Conservation (phyloP, 2,888 invertebrate species). For the Fabriciana adippe region DNA sequence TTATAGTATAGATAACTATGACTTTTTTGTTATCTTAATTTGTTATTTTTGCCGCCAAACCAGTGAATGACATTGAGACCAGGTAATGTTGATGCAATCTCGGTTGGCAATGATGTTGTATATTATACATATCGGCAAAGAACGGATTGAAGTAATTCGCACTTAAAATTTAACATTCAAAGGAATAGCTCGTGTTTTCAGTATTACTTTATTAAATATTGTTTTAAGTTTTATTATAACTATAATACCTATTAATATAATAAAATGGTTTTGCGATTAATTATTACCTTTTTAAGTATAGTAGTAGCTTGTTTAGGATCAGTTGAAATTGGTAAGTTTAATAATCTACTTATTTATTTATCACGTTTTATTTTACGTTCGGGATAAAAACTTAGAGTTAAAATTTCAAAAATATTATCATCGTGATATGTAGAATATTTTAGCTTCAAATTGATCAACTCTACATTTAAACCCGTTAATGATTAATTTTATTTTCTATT, state of each 20-base stretch:
- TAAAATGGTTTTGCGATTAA: slow-evolving; percentile 37
- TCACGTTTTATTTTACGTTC: background rate
- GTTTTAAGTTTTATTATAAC: slow-evolving; percentile 7
- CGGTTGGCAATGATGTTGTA: slow-evolving; percentile 21
- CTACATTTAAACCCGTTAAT: too few species aligned
- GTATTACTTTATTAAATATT: slow-evolving; percentile 2
- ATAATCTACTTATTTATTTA: background rate
- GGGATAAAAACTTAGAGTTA: too few species aligned
- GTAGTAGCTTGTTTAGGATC: slow-evolving; percentile 51
- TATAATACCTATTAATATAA: slow-evolving; percentile 40
- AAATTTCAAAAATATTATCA: too few species aligned
- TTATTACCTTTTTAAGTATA: slow-evolving; percentile 47
- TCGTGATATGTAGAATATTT: too few species aligned
- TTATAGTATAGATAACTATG: too few species aligned
- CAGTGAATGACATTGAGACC: slow-evolving; percentile 59
- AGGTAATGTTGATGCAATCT: slow-evolving; percentile 60
- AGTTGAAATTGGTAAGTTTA: slow-evolving; percentile 61
- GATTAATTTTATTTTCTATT: too few species aligned
- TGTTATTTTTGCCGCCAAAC: slow-evolving; percentile 48
- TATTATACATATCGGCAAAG: slow-evolving; percentile 7
- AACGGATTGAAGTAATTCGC: slow-evolving; percentile 21
- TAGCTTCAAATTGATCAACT: too few species aligned
- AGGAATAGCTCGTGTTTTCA: slow-evolving; percentile 23
- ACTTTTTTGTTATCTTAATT: slow-evolving; percentile 3
- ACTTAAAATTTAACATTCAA: slow-evolving; percentile 28